A percentile compares a stretch with the other conserved stretches of the same genome.
Evolutionary conservation across 1,140 invertebrate species (phyloP).

Genomic region (Oreohelix idahoensis): DNA sequence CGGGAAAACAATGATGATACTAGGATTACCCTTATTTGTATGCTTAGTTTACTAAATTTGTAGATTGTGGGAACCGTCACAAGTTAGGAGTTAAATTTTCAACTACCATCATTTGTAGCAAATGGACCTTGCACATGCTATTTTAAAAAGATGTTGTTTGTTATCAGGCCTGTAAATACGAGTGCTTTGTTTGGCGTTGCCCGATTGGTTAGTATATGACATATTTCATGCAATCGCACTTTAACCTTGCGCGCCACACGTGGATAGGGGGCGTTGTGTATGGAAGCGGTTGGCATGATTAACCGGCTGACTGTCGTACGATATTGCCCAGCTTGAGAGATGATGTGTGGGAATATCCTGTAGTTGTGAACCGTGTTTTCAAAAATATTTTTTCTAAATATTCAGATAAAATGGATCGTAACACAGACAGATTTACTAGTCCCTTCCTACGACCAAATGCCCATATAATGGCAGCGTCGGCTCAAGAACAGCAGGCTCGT

Average conservation of each 20-base stretch:
- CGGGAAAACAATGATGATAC: too few relatives aligned
- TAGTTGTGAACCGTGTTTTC: neutral
- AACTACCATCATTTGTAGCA: too few relatives aligned
- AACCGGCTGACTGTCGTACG: neutral
- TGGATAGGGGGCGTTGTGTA: neutral
- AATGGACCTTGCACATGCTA: too few relatives aligned
- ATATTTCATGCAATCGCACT: neutral
- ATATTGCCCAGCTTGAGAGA: neutral
- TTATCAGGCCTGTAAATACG: too few relatives aligned
- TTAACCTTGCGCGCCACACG: constrained; percentile 1
- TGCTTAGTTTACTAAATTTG: too few relatives aligned
- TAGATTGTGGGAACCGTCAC: too few relatives aligned
- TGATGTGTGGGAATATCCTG: neutral
- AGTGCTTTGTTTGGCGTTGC: neutral
- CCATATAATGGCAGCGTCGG: constrained; percentile 3
- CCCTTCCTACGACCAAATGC: neutral
- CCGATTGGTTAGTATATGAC: neutral
- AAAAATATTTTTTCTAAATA: neutral
- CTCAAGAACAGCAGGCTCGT: neutral
- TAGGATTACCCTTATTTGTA: too few relatives aligned
- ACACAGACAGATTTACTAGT: constrained; percentile 10
- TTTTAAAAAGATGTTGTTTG: too few relatives aligned
- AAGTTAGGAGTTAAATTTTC: too few relatives aligned
- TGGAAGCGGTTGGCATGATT: neutral
- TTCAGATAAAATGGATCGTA: constrained; percentile 19